A percentile compares a stretch with the other conserved stretches of the same genome.
These are phyloP conservation scores for Panthera leo DNA, from an alignment of 2,113 vertebrate genomes.

Conservation along the genomic window DNA sequence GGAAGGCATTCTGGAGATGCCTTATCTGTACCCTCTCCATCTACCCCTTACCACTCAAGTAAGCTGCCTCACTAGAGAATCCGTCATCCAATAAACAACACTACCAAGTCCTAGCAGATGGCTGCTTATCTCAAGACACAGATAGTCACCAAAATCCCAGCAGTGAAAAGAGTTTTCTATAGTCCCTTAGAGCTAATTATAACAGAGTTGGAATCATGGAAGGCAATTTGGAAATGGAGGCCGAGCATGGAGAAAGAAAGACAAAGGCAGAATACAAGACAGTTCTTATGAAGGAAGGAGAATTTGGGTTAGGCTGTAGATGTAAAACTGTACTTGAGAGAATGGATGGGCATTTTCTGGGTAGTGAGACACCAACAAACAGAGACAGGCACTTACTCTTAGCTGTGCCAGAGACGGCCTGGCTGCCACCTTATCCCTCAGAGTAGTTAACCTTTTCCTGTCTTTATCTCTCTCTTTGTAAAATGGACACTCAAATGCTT, in stretches of 20 bases:
- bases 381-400: neutral
- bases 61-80: neutral
- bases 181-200: neutral
- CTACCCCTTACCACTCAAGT: neutral
- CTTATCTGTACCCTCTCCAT: neutral
- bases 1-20: neutral
- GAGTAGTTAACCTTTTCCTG: neutral
- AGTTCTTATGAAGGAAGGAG: slow-evolving; percentile 18
- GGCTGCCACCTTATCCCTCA: neutral
- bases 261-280: neutral
- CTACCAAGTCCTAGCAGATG: neutral
- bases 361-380: neutral
- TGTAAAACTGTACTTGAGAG: neutral
- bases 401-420: neutral
- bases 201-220: neutral
- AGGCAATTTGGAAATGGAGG: neutral
- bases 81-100: neutral
- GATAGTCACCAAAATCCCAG: neutral
- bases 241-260: neutral
- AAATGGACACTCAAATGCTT: neutral
- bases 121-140: neutral
- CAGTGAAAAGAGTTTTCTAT: neutral
- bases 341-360: neutral
- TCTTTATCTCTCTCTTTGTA: neutral
- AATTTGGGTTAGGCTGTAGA: neutral